Conservation (phyloP, 2,888 invertebrate species). For the Hecatera dysodea region DNA sequence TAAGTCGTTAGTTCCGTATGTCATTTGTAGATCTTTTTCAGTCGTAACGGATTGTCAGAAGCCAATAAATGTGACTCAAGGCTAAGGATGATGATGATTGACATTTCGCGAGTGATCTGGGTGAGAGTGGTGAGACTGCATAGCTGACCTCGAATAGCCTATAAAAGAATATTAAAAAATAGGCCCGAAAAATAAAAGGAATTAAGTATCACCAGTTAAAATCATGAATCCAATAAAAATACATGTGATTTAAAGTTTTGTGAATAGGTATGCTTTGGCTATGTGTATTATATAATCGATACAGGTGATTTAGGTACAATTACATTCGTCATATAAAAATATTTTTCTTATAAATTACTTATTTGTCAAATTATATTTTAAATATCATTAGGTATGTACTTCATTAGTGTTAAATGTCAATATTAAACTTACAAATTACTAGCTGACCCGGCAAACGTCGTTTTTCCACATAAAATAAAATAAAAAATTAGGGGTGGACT, state of each 20-base stretch:
- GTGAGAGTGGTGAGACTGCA: too few species aligned
- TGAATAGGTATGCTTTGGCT: constrained; percentile 14
- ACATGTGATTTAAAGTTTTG: constrained; percentile 7
- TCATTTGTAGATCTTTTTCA: too few species aligned
- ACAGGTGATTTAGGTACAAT: constrained; percentile 8
- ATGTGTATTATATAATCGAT: not conserved
- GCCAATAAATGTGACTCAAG: too few species aligned
- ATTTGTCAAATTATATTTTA: constrained; percentile 30
- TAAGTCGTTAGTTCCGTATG: too few species aligned
- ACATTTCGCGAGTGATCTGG: constrained; percentile 3
- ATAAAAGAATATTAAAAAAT: not conserved
- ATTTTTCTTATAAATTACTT: not conserved
- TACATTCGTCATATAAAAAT: constrained; percentile 1
- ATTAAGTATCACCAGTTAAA: not conserved
- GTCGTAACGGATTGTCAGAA: too few species aligned
- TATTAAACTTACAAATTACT: not conserved
- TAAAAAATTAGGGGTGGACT: too few species aligned
- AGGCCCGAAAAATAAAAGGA: not conserved
- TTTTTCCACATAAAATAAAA: too few species aligned
- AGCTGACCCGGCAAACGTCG: too few species aligned
- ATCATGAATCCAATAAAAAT: not conserved
- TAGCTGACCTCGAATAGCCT: not conserved
- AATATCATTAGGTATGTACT: constrained; percentile 14
- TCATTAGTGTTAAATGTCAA: not conserved
- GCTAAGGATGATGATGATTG: too few species aligned